These are phyloP conservation scores for Diplazon laetatorius DNA, from an alignment of 2,888 invertebrate genomes.

Conservation along the genomic window DNA sequence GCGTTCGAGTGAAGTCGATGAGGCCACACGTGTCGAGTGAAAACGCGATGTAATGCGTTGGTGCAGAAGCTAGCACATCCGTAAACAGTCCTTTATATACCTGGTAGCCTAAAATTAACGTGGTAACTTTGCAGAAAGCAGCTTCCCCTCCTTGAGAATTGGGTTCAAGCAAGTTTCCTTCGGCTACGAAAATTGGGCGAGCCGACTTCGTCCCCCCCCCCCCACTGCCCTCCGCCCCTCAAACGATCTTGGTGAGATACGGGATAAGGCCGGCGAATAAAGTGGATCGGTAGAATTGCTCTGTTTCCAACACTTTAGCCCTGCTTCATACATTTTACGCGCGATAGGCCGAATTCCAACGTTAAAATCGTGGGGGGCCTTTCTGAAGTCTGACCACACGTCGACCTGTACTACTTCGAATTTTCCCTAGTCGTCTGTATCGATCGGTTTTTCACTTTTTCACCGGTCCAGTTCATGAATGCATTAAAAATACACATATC, in stretches of 20 bases:
- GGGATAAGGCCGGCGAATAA: constrained; percentile 48
- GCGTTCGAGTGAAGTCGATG: constrained; percentile 56
- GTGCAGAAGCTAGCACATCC: constrained; percentile 38
- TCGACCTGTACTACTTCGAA: neutral
- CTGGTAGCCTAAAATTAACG: constrained; percentile 62
- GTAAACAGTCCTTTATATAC: constrained; percentile 68
- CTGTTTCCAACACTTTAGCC: neutral
- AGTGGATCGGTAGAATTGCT: constrained; percentile 6
- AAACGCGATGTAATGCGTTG: constrained; percentile 36
- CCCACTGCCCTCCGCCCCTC: too few relatives aligned
- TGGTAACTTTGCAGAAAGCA: constrained; percentile 57
- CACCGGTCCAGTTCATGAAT: too few relatives aligned
- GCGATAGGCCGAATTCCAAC: constrained; percentile 33
- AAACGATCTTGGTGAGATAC: constrained; percentile 63
- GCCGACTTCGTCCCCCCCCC: too few relatives aligned
- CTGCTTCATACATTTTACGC: too few relatives aligned
- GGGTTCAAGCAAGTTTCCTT: constrained; percentile 23
- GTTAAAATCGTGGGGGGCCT: constrained; percentile 39
- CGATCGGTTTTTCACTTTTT: too few relatives aligned
- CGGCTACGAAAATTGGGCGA: constrained; percentile 41
- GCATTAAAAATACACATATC: too few relatives aligned
- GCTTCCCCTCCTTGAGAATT: constrained; percentile 39
- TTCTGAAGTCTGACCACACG: neutral
- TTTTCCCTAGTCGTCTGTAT: neutral
- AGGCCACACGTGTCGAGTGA: constrained; percentile 43